Evolutionary conservation across 2,888 invertebrate species (phyloP).

Genomic region (Monopis laevigella): DNA sequence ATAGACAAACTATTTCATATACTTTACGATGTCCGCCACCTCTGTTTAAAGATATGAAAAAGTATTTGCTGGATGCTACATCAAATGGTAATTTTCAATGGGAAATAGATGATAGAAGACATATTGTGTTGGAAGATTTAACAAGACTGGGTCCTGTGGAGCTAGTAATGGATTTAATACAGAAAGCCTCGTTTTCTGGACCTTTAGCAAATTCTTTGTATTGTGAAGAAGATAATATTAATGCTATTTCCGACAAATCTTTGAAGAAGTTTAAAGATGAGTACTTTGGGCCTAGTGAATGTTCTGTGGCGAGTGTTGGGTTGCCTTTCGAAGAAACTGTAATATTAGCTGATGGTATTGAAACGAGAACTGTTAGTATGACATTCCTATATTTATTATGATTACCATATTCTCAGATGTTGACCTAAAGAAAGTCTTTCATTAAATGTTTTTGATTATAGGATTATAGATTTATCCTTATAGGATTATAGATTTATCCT

Average conservation of each 20-base stretch:
- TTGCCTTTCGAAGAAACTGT: constrained; percentile 43
- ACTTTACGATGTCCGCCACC: constrained; percentile 62
- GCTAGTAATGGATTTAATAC: constrained; percentile 39
- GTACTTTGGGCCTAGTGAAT: constrained; percentile 31
- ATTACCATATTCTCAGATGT: too few relatives aligned
- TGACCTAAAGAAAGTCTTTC: too few relatives aligned
- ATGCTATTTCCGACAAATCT: constrained; percentile 26
- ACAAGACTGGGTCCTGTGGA: constrained; percentile 30
- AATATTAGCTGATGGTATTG: constrained; percentile 36
- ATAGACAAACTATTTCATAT: constrained; percentile 83
- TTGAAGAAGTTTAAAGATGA: constrained; percentile 26
- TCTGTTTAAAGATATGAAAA: constrained; percentile 31
- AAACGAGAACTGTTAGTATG: constrained; percentile 25
- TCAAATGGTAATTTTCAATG: constrained; percentile 28
- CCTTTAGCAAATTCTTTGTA: constrained; percentile 40
- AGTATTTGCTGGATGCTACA: constrained; percentile 39
- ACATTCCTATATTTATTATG: constrained; percentile 13
- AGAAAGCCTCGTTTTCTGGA: constrained; percentile 41
- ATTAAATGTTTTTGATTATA: too few relatives aligned
- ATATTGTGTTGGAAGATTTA: constrained; percentile 33
- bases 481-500: too few relatives aligned
- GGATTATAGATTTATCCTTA: too few relatives aligned
- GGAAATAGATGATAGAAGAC: constrained; percentile 36
- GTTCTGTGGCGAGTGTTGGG: constrained; percentile 39
- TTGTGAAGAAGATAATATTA: constrained; percentile 33